These are phyloP conservation scores for Apotomis betuletana DNA, from an alignment of 2,888 invertebrate genomes.

Conservation along the genomic window DNA sequence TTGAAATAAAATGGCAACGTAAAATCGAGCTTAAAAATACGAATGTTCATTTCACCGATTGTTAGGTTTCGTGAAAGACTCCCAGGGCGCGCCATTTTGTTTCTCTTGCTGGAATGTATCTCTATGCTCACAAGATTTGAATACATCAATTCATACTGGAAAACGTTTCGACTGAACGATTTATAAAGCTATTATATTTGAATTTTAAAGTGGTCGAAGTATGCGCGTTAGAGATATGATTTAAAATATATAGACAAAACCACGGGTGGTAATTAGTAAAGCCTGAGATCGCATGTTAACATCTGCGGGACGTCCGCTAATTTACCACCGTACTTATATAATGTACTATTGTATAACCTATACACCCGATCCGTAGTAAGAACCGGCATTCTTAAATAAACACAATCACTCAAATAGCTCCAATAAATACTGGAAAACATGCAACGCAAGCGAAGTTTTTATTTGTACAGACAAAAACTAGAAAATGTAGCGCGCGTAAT, in stretches of 20 bases:
- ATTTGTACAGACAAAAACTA: slow-evolving; percentile 38
- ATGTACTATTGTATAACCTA: no score
- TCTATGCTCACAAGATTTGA: neutral
- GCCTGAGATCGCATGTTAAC: no score
- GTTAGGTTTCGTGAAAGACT: slow-evolving; percentile 28
- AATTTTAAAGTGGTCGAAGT: neutral
- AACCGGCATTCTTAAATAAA: slow-evolving; percentile 1
- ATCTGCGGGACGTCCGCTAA: no score
- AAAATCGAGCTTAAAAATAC: slow-evolving; percentile 29
- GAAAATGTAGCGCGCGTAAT: slow-evolving; percentile 38
- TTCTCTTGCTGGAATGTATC: slow-evolving; percentile 15
- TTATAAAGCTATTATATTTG: neutral
- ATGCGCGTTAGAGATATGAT: neutral
- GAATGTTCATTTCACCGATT: slow-evolving; percentile 29
- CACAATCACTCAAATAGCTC: slow-evolving; percentile 29
- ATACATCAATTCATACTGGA: neutral
- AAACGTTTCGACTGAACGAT: slow-evolving; percentile 5
- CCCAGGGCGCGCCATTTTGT: slow-evolving; percentile 17
- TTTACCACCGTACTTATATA: no score
- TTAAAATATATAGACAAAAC: neutral
- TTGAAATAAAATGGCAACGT: slow-evolving; percentile 9
- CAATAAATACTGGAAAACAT: slow-evolving; percentile 34
- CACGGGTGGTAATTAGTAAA: no score
- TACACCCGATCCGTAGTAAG: no score
- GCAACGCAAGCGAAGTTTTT: slow-evolving; percentile 32